These are phyloP conservation scores for Cyclura pinguis DNA, from an alignment of 2,797 vertebrate genomes.

Conservation along the genomic window DNA sequence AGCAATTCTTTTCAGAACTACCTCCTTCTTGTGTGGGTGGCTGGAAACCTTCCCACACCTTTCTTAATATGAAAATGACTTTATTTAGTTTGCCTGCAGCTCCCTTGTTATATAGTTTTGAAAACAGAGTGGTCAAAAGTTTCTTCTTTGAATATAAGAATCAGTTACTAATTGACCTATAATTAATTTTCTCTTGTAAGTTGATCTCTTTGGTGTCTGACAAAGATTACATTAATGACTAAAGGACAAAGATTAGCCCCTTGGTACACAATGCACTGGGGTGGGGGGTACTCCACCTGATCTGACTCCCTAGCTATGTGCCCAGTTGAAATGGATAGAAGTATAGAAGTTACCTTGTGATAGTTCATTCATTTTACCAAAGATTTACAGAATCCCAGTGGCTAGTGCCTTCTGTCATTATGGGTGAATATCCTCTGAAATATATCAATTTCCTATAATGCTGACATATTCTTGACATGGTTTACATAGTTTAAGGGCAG, in stretches of 20 bases:
- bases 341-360: background rate
- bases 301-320: no score
- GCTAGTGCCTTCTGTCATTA: background rate
- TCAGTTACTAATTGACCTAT: background rate
- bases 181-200: background rate
- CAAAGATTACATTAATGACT: background rate
- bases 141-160: background rate
- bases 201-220: background rate
- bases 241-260: background rate
- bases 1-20: slow-evolving; percentile 23
- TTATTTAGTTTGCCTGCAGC: slow-evolving; percentile 28
- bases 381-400: background rate
- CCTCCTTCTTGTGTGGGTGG: slow-evolving; percentile 6
- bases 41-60: background rate
- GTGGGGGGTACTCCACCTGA: background rate
- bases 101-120: slow-evolving; percentile 8
- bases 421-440: background rate
- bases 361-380: background rate
- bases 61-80: slow-evolving; percentile 42
- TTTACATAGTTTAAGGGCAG: background rate
- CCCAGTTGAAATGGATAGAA: background rate
- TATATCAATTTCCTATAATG: background rate
- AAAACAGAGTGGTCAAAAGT: background rate
- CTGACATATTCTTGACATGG: background rate
- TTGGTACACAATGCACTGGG: background rate